phyloP scores from a whole-genome alignment of 2,888 invertebrate species.

The Calameuta pallipes region DNA sequence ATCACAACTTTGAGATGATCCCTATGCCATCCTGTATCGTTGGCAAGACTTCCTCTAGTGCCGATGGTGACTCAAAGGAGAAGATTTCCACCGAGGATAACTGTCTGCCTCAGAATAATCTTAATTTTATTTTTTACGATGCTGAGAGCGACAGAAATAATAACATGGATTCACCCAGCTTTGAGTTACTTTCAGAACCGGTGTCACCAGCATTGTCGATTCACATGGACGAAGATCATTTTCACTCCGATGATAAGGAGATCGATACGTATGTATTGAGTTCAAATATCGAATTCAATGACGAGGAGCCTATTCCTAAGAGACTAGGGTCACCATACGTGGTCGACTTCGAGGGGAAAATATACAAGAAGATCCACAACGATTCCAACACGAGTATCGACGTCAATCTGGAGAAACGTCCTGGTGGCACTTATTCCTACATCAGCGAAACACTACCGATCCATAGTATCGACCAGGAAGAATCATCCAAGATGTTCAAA shows the following conservation, averaged over 20 bases:
- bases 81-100: conserved; percentile 3
- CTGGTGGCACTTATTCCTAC: conserved; percentile 33
- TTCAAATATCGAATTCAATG: conserved; percentile 11
- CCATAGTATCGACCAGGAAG: conserved; percentile 3
- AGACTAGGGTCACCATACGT: conserved; percentile 11
- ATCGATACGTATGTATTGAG: conserved; percentile 11
- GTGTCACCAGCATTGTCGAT: conserved; percentile 30
- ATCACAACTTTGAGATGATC: conserved; percentile 56
- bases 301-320: conserved; percentile 9
- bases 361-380: conserved; percentile 20
- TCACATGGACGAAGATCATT: conserved; percentile 39
- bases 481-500: background rate
- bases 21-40: conserved; percentile 44
- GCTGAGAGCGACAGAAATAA: conserved; percentile 29
- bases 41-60: conserved; percentile 15
- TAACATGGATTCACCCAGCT: conserved; percentile 36
- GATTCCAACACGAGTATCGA: conserved; percentile 6
- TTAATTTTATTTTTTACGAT: background rate
- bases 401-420: conserved; percentile 27
- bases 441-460: conserved; percentile 28
- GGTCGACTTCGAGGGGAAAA: conserved; percentile 26
- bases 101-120: background rate
- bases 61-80: conserved; percentile 2
- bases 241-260: conserved; percentile 21
- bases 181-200: conserved; percentile 37